phyloP scores from a whole-genome alignment of 2,888 invertebrate species.

The Callinectes sapidus region DNA sequence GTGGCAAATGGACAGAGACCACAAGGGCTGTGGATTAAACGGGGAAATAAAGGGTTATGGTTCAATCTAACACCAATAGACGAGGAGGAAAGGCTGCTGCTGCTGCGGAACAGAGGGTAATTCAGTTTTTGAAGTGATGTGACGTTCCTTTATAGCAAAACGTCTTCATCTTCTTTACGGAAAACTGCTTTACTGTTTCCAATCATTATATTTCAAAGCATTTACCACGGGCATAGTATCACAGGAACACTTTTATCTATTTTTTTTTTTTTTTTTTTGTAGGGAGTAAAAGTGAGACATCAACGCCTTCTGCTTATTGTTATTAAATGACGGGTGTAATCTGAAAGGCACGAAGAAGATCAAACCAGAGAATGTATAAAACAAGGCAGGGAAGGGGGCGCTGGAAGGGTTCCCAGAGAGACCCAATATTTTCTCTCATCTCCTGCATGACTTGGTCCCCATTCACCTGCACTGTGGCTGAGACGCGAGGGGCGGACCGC shows the following conservation, averaged over 20 bases:
- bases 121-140: not conserved
- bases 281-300: not conserved
- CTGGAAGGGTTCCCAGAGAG: not conserved
- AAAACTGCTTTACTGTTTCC: not conserved
- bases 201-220: not conserved
- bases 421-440: no score
- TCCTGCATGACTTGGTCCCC: no score
- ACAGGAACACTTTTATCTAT: not conserved
- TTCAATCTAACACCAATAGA: not conserved
- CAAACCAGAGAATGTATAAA: not conserved
- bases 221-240: not conserved
- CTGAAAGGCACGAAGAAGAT: not conserved
- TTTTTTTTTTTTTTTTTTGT: no score
- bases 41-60: not conserved
- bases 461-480: no score
- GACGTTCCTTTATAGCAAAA: not conserved
- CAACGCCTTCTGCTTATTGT: not conserved
- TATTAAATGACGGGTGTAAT: not conserved
- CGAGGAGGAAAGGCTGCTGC: not conserved
- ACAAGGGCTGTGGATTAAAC: not conserved
- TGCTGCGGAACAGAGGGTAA: not conserved
- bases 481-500: no score
- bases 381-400: not conserved
- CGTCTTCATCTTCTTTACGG: not conserved
- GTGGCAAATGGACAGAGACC: not conserved